Base-by-base conservation (phyloP, 2,797 vertebrate species). In the Chaetophractus vellerosus region DNA sequence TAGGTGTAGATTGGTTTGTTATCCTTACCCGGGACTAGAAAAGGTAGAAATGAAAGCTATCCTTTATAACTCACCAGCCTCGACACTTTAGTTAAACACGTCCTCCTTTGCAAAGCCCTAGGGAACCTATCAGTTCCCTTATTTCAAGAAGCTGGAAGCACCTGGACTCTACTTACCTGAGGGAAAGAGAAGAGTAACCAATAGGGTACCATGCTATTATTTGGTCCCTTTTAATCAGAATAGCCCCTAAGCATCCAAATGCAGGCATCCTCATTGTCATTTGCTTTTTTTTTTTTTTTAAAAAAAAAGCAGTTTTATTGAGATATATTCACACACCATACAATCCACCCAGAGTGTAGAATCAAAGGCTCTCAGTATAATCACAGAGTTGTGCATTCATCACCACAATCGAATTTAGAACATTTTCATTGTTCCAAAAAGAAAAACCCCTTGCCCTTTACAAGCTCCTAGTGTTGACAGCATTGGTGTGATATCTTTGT, bases 131-230 rank as follows among this genome's bases (percentile, higher is more conserved):
- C 9, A 1, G n/a, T 41, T 50, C 16, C 1, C 5, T 11, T 18
- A 12, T 28, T 71, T 84, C 9, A 31, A 28, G 63, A 80, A 24
- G 10, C 31, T 5, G 0, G n/a, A 6, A 16, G 63, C 23, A 9
- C 45, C 74, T 71, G 36, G 33, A 14, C 19, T 16, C 81, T 19
- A 52, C 16, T 23, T 38, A 12, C 66, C 5, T 11, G 12, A 11
- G 28, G 55, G 21, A 28, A 23, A 28, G 52, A 33, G 66, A 61
- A n/a, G 15, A 63, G 36, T 28, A 63, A 18, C n/a, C n/a, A 26
- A 6, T 48, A 38, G 52, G 38, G 19, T 6, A 2, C 28, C 2
- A 1, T 7, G 18, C 0, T 2, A 1, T 0, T 0, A 36, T 19
- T 48, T 28, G 15, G n/a, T 11, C 41, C 31, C 63, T 63, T 55